These are phyloP conservation scores for Babyrousa celebensis DNA, from an alignment of 2,797 vertebrate species.

Conservation along the genomic window DNA sequence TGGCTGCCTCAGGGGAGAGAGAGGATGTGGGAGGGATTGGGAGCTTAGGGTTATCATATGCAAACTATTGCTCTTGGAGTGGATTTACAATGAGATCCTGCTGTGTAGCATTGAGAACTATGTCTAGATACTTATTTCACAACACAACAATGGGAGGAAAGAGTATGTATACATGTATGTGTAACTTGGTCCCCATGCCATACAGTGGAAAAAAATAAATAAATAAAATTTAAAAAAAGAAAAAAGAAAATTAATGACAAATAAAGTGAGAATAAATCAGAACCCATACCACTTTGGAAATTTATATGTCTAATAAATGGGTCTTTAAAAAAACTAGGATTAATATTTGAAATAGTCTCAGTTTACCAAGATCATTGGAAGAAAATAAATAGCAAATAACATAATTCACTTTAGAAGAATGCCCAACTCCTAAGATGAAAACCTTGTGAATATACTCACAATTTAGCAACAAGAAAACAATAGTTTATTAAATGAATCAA, in stretches of 20 bases:
- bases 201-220: not conserved
- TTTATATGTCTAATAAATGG: constrained; percentile 24
- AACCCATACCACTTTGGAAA: not conserved
- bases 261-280: not conserved
- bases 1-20: too few species aligned
- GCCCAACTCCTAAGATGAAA: not conserved
- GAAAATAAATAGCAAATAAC: constrained; percentile 50
- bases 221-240: too few species aligned
- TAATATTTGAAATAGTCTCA: constrained; percentile 24
- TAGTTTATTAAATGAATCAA: not conserved
- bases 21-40: too few species aligned
- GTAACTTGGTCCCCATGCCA: too few species aligned
- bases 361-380: not conserved
- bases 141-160: too few species aligned
- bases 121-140: too few species aligned
- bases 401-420: constrained; percentile 39
- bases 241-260: not conserved
- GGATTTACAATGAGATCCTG: too few species aligned
- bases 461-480: not conserved
- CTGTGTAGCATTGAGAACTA: too few species aligned
- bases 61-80: too few species aligned
- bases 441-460: not conserved
- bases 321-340: not conserved
- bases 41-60: too few species aligned
- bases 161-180: too few species aligned